Percentiles rank a stretch among this genome's conserved stretches.
These are phyloP conservation scores for Apamea epomidion DNA, from an alignment of 2,888 invertebrate species.

Conservation along the genomic window DNA sequence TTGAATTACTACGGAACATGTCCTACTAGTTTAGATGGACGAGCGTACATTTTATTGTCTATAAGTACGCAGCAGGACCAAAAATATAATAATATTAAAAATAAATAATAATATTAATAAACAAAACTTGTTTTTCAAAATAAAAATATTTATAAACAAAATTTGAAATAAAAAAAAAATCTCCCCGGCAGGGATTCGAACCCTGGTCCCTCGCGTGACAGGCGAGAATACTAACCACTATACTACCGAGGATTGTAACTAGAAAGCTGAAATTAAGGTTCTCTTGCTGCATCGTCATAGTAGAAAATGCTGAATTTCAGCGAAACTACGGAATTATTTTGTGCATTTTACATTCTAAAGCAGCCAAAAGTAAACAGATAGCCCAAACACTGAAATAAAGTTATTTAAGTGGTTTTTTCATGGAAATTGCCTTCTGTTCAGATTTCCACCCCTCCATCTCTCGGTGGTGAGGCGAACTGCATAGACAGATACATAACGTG, in stretches of 20 bases:
- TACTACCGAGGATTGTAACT: no score
- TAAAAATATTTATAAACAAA: not conserved
- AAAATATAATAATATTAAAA: not conserved
- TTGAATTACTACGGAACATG: not conserved
- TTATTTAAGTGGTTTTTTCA: not conserved
- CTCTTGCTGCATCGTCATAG: accelerated
- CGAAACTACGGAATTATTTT: not conserved
- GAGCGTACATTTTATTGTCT: not conserved
- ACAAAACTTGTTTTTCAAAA: no score
- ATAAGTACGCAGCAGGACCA: not conserved
- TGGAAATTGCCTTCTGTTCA: no score
- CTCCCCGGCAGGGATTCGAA: slow-evolving; percentile 8
- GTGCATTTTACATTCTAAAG: not conserved
- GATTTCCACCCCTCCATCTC: no score
- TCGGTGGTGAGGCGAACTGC: no score
- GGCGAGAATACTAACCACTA: no score
- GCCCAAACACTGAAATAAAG: not conserved
- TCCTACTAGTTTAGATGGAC: no score
- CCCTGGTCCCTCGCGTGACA: no score
- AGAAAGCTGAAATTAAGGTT: not conserved
- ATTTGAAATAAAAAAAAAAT: not conserved
- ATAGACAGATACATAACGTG: no score
- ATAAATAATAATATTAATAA: not conserved
- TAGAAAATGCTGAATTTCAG: not conserved
- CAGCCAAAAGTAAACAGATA: not conserved